Percentiles rank a stretch among this genome's conserved stretches.
Evolutionary conservation across 2,888 invertebrate genomes (phyloP).

Genomic region (Brachyopa scutellaris): DNA sequence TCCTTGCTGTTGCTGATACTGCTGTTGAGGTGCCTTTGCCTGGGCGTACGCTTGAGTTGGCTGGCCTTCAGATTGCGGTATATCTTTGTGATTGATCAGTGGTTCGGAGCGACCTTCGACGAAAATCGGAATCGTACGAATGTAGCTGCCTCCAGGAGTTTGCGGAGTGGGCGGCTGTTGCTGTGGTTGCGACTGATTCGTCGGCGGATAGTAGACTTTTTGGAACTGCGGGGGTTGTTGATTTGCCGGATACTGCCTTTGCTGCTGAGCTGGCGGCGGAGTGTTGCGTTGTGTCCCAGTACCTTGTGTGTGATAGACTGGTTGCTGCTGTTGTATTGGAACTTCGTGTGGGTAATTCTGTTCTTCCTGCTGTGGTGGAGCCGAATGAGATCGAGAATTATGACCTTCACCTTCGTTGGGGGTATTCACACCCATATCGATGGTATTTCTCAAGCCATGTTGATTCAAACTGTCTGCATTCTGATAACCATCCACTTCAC

Average conservation of each 20-base stretch:
- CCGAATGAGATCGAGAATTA: constrained; percentile 89
- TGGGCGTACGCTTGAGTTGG: constrained; percentile 69
- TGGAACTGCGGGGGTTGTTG: constrained; percentile 78
- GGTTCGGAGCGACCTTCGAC: constrained; percentile 93
- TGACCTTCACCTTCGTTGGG: constrained; percentile 83
- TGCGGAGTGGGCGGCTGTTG: constrained; percentile 77
- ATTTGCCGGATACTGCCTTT: constrained; percentile 55
- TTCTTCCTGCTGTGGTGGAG: constrained; percentile 85
- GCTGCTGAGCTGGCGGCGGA: constrained; percentile 65
- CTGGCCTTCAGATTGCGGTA: constrained; percentile 81
- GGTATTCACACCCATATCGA: constrained; percentile 88
- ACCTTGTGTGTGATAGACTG: constrained; percentile 70
- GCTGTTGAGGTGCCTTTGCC: constrained; percentile 79
- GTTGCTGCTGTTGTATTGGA: constrained; percentile 74
- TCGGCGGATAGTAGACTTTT: constrained; percentile 74
- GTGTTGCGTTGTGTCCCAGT: constrained; percentile 73
- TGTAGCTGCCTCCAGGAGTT: constrained; percentile 81
- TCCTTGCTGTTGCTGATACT: constrained; percentile 66
- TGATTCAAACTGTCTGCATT: constrained; percentile 82
- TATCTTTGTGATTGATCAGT: constrained; percentile 84
- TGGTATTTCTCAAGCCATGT: constrained; percentile 89
- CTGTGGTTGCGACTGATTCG: constrained; percentile 76
- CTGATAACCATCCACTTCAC: constrained; percentile 78
- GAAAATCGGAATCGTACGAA: constrained; percentile 93
- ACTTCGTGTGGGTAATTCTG: constrained; percentile 76